phyloP scores from a whole-genome alignment of 2,113 vertebrate species.

The Dromas ardeola region DNA sequence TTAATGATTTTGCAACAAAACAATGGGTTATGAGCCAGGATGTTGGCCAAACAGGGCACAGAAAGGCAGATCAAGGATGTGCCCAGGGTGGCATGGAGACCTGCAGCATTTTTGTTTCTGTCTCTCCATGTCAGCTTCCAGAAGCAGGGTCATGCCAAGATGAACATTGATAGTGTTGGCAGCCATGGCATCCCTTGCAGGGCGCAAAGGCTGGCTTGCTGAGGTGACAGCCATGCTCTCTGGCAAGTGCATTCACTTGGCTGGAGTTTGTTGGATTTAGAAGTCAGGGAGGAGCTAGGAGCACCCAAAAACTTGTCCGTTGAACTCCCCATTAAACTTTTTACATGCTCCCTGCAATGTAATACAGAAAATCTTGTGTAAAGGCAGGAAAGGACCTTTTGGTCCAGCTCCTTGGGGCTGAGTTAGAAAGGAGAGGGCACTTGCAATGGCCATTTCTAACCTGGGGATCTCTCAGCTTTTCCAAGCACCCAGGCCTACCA shows the following conservation, averaged over 20 bases:
- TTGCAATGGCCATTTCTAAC: background rate
- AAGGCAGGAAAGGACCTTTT: background rate
- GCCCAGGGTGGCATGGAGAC: rapidly evolving
- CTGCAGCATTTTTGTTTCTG: background rate
- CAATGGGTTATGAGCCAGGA: background rate
- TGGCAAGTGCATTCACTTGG: background rate
- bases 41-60: background rate
- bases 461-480: background rate
- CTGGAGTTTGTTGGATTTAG: background rate
- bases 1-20: background rate
- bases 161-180: rapidly evolving
- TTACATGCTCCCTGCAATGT: background rate
- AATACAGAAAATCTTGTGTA: background rate
- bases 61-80: background rate
- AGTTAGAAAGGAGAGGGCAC: background rate
- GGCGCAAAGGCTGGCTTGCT: background rate
- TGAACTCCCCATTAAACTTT: background rate
- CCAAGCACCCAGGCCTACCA: background rate
- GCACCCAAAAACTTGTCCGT: rapidly evolving
- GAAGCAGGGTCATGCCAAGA: background rate
- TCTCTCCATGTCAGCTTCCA: background rate
- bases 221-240: background rate
- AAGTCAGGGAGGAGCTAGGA: background rate
- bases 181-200: background rate
- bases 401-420: background rate